A percentile compares a stretch with the other conserved stretches of the same genome.
Evolutionary conservation across 2,888 invertebrate genomes (phyloP).

Genomic region (Xanthorhoe spadicearia): DNA sequence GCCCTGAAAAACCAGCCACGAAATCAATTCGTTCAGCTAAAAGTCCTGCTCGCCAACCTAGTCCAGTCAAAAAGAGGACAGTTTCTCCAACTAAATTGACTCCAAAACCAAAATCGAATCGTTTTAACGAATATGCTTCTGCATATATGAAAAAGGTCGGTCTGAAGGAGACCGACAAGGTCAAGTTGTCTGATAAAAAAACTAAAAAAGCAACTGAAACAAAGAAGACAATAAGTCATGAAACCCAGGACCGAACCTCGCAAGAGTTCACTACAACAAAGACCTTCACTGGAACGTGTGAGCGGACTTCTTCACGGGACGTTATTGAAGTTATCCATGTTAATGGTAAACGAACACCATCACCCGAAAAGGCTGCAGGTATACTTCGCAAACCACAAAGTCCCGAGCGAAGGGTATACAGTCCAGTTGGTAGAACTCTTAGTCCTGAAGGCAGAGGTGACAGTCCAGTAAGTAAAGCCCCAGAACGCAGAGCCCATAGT

Average conservation of each 20-base stretch:
- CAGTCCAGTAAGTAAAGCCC: constrained; percentile 38
- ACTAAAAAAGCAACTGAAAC: constrained; percentile 53
- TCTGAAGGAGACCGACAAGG: constrained; percentile 66
- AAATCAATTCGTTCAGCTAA: constrained; percentile 53
- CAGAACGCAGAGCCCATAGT: constrained; percentile 47
- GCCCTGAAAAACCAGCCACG: constrained; percentile 63
- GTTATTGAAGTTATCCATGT: constrained; percentile 60
- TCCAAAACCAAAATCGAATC: constrained; percentile 69
- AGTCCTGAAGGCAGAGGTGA: constrained; percentile 47
- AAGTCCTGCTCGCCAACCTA: constrained; percentile 65
- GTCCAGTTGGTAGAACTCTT: constrained; percentile 43
- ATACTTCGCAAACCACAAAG: constrained; percentile 52
- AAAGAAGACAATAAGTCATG: constrained; percentile 50
- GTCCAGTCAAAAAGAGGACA: constrained; percentile 75
- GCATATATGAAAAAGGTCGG: constrained; percentile 82
- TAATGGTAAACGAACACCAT: constrained; percentile 70
- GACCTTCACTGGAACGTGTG: constrained; percentile 48
- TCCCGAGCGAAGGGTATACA: constrained; percentile 45
- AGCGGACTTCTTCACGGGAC: constrained; percentile 67
- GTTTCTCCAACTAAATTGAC: constrained; percentile 67
- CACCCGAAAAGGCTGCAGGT: constrained; percentile 61
- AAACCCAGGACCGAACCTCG: constrained; percentile 52
- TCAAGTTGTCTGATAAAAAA: constrained; percentile 58
- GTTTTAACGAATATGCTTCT: constrained; percentile 77
- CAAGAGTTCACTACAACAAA: constrained; percentile 58